These are phyloP conservation scores for Pithys albifrons DNA, from an alignment of 2,113 vertebrate genomes.

Conservation along the genomic window DNA sequence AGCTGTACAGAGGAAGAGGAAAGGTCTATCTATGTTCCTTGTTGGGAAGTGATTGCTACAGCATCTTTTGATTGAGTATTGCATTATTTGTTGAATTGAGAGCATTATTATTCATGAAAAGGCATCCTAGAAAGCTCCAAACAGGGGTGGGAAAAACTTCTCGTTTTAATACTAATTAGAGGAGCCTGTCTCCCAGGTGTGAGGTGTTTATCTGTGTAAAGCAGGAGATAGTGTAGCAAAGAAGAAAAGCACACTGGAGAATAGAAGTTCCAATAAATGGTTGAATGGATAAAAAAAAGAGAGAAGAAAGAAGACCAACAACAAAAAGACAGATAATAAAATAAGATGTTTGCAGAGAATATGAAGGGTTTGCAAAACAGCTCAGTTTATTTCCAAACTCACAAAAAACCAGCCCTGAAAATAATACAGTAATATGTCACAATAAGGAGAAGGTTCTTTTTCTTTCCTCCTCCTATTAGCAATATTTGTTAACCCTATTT, in stretches of 20 bases:
- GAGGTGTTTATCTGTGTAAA: slow-evolving; percentile 75
- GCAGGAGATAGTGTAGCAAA: slow-evolving; percentile 66
- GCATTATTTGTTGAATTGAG: slow-evolving; percentile 53
- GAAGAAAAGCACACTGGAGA: slow-evolving; percentile 59
- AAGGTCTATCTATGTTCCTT: background rate
- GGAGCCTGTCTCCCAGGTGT: slow-evolving; percentile 74
- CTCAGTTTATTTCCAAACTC: slow-evolving; percentile 25
- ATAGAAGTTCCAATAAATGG: slow-evolving; percentile 64
- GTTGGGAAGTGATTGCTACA: slow-evolving; percentile 18
- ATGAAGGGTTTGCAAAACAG: slow-evolving; percentile 50
- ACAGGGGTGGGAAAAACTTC: slow-evolving; percentile 53
- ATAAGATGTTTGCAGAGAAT: slow-evolving; percentile 52
- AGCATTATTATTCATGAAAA: slow-evolving; percentile 76
- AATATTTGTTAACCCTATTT: background rate
- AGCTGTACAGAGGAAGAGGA: background rate
- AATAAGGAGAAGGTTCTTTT: background rate
- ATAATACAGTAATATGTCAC: background rate
- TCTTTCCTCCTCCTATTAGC: background rate
- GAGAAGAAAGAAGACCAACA: slow-evolving; percentile 36
- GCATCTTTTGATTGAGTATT: slow-evolving; percentile 47
- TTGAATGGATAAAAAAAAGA: slow-evolving; percentile 57
- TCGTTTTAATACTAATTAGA: slow-evolving; percentile 79
- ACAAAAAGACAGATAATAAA: slow-evolving; percentile 65
- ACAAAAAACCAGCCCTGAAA: background rate
- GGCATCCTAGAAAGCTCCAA: slow-evolving; percentile 69